These are phyloP conservation scores for Speoplatyrhinus poulsoni DNA, from an alignment of 2,113 vertebrate genomes.

Conservation along the genomic window DNA sequence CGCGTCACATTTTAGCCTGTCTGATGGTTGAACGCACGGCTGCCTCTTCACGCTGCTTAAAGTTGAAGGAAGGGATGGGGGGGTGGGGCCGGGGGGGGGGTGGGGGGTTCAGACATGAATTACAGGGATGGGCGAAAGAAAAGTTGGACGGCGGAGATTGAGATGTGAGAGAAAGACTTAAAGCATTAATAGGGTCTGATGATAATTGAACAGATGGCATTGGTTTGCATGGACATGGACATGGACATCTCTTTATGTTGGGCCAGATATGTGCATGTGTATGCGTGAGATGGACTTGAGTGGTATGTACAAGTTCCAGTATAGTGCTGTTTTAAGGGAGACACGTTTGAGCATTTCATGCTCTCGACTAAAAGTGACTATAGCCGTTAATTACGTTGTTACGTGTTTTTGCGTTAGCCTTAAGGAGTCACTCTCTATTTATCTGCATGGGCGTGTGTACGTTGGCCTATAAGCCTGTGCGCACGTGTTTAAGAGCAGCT, in stretches of 20 bases:
- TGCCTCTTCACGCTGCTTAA: conserved; percentile 76
- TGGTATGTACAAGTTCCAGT: conserved; percentile 54
- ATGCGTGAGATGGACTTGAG: conserved; percentile 33
- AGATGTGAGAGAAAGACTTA: conserved; percentile 69
- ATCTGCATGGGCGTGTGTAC: conserved; percentile 1
- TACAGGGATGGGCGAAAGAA: conserved; percentile 60
- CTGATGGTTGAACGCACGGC: conserved; percentile 79
- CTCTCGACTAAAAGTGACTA: no score
- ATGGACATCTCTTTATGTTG: conserved; percentile 38
- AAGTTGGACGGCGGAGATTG: conserved; percentile 38
- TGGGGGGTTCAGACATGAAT: conserved; percentile 47
- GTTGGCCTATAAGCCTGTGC: background rate
- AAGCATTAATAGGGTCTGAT: conserved; percentile 72
- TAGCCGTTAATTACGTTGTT: no score
- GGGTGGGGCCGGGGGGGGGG: conserved; percentile 54
- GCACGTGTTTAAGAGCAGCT: conserved; percentile 69
- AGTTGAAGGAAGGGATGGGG: conserved; percentile 54
- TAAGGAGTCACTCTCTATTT: conserved; percentile 47
- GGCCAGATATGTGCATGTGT: conserved; percentile 16
- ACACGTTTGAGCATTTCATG: conserved; percentile 4
- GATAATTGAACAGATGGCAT: conserved; percentile 75
- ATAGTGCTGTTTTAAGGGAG: conserved; percentile 5
- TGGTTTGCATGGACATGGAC: conserved; percentile 58
- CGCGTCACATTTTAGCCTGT: conserved; percentile 62
- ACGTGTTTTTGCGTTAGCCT: conserved; percentile 35